phyloP scores from a whole-genome alignment of 2,888 invertebrate species.

The Aethes cnicana region DNA sequence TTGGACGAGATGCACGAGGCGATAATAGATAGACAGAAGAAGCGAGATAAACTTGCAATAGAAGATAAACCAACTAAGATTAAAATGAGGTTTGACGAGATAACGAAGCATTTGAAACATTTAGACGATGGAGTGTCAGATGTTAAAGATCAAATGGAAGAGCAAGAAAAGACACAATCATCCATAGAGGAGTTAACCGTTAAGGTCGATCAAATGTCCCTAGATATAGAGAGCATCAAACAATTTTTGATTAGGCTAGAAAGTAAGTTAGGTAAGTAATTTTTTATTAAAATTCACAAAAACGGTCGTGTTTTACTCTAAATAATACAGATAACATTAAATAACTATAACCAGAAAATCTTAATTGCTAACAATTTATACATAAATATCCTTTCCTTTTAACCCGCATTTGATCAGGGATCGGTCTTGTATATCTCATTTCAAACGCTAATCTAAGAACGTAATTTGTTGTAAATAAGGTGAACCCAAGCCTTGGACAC shows the following conservation, averaged over 20 bases:
- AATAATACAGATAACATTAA: too few relatives aligned
- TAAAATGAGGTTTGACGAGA: constrained; percentile 51
- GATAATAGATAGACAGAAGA: constrained; percentile 48
- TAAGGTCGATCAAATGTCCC: constrained; percentile 65
- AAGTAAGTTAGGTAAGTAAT: constrained; percentile 47
- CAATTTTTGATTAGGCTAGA: constrained; percentile 60
- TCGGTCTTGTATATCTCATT: too few relatives aligned
- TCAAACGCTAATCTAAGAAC: too few relatives aligned
- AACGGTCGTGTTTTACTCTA: too few relatives aligned
- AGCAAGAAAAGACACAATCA: constrained; percentile 49
- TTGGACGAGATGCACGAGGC: constrained; percentile 65
- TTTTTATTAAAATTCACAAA: too few relatives aligned
- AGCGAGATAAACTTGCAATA: constrained; percentile 35
- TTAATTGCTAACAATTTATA: too few relatives aligned
- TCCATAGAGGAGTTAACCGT: constrained; percentile 57
- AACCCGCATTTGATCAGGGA: too few relatives aligned
- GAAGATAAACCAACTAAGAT: constrained; percentile 36
- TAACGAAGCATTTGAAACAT: constrained; percentile 55
- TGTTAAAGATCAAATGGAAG: constrained; percentile 54
- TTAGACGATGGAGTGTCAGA: constrained; percentile 57
- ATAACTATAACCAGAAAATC: too few relatives aligned
- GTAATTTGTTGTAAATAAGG: too few relatives aligned
- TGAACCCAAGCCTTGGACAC: too few relatives aligned
- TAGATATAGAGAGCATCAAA: constrained; percentile 64
- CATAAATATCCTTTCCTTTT: too few relatives aligned